phyloP scores from a whole-genome alignment of 2,888 invertebrate species.

The Lathronympha strigana region DNA sequence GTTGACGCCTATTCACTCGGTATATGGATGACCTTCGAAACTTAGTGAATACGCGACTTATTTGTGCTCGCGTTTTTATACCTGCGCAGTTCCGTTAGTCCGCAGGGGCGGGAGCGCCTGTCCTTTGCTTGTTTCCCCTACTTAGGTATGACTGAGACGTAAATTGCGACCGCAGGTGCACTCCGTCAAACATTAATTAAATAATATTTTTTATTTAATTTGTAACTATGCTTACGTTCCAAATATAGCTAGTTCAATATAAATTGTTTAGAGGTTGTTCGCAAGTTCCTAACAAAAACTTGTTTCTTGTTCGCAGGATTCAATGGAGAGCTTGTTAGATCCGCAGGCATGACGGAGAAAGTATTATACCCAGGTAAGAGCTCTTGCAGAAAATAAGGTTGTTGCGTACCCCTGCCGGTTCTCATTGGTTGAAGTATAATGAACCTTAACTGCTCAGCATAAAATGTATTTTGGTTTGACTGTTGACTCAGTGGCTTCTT shows the following conservation, averaged over 20 bases:
- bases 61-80: conserved; percentile 45
- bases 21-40: conserved; percentile 38
- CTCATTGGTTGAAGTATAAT: not conserved
- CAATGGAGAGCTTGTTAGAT: conserved; percentile 83
- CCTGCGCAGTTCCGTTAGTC: conserved; percentile 53
- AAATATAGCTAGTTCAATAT: not conserved
- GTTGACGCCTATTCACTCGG: conserved; percentile 25
- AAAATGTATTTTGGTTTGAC: conserved; percentile 3
- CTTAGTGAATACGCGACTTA: conserved; percentile 38
- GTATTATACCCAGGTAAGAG: conserved; percentile 91
- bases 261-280: conserved; percentile 6
- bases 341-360: conserved; percentile 92
- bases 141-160: conserved; percentile 48
- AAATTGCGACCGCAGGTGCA: conserved; percentile 44
- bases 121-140: conserved; percentile 46
- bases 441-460: not conserved
- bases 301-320: conserved; percentile 75
- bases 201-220: not conserved
- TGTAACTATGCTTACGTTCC: not conserved
- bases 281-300: conserved; percentile 39
- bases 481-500: conserved; percentile 9
- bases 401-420: conserved; percentile 14
- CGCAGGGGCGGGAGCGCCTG: conserved; percentile 49
- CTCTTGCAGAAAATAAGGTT: conserved; percentile 61
- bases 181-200: conserved; percentile 18